phyloP scores from a whole-genome alignment of 2,888 invertebrate species.

The Antheraea assamensis region DNA sequence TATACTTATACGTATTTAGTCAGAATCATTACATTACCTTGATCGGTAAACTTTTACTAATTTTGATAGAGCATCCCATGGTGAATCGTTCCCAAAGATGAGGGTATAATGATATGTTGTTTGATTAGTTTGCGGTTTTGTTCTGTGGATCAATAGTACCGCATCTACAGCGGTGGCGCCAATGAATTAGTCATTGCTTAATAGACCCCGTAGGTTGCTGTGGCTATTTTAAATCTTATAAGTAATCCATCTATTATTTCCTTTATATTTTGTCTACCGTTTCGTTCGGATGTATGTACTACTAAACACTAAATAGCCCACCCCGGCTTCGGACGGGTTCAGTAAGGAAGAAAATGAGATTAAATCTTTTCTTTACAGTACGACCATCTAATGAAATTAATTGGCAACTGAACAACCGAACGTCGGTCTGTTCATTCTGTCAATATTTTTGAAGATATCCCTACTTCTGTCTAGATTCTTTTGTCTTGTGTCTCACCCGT shows the following conservation, averaged over 20 bases:
- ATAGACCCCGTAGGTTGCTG: conserved; percentile 42
- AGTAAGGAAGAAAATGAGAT: too few species aligned
- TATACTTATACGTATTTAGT: not conserved
- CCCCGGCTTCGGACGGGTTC: too few species aligned
- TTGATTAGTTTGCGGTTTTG: conserved; percentile 77
- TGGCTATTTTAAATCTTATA: conserved; percentile 26
- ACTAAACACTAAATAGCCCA: not conserved
- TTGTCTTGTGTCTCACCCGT: too few species aligned
- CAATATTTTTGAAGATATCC: too few species aligned
- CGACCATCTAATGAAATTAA: too few species aligned
- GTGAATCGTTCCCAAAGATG: conserved; percentile 63
- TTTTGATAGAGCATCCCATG: conserved; percentile 51
- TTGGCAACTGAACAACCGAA: too few species aligned
- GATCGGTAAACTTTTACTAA: conserved; percentile 50
- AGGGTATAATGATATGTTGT: conserved; percentile 72
- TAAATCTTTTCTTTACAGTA: too few species aligned
- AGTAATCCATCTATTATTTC: not conserved
- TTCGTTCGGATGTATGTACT: not conserved
- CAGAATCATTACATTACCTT: not conserved
- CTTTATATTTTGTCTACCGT: too few species aligned
- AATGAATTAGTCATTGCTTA: conserved; percentile 64
- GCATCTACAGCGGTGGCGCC: conserved; percentile 63
- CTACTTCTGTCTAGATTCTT: too few species aligned
- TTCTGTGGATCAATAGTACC: conserved; percentile 45
- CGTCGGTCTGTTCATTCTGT: too few species aligned